Conservation (phyloP, 2,113 vertebrate species). For the Periophthalmus modestus region DNA sequence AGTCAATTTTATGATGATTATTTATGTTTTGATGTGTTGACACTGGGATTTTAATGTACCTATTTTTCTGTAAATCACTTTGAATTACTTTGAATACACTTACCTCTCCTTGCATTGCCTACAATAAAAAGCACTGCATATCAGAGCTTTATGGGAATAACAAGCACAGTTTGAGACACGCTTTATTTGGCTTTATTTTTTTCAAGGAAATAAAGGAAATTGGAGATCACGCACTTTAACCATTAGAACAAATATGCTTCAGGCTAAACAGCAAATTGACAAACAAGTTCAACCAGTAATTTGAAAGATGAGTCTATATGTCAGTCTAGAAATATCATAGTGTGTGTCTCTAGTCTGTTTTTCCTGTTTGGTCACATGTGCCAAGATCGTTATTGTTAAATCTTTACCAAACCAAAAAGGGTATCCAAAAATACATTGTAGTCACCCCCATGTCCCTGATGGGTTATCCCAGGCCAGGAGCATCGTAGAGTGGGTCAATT, state of each 20-base stretch:
- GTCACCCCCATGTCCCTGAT: background rate
- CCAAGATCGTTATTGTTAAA: background rate
- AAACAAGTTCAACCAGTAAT: background rate
- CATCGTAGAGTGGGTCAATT: background rate
- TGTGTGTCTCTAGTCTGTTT: background rate
- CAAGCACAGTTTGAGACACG: background rate
- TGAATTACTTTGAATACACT: no score
- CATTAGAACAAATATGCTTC: background rate
- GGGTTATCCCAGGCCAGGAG: background rate
- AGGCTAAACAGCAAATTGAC: background rate
- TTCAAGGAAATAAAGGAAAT: background rate
- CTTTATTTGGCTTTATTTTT: background rate
- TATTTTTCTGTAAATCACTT: no score
- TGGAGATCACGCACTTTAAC: background rate
- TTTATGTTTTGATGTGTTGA: no score
- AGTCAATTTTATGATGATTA: no score
- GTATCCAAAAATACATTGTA: background rate
- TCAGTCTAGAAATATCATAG: background rate
- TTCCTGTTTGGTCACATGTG: conserved; percentile 13
- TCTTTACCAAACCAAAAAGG: background rate
- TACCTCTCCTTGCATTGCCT: no score
- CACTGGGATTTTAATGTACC: no score
- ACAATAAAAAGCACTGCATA: no score
- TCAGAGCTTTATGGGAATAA: background rate
- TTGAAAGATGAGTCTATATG: background rate